These are phyloP conservation scores for Criorhina ranunculi DNA, from an alignment of 2,888 invertebrate genomes.

Conservation along the genomic window DNA sequence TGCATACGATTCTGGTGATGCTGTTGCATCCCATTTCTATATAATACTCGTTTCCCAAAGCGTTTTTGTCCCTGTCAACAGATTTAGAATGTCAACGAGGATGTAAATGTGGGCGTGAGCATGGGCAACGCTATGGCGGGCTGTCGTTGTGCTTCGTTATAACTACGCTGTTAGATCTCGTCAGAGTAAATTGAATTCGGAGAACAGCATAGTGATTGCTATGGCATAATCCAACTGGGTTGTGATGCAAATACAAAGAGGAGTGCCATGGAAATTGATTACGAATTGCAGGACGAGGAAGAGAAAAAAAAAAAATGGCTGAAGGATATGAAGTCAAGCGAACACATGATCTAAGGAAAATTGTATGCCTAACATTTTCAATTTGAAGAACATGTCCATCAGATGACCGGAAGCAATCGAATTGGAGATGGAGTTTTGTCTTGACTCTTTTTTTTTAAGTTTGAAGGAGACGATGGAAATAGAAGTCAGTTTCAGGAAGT, in stretches of 20 bases:
- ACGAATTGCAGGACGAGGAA: conserved; percentile 17
- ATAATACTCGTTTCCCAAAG: not conserved
- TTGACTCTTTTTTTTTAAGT: no score
- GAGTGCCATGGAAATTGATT: conserved; percentile 51
- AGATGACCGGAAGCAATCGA: not conserved
- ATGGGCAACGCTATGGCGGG: not conserved
- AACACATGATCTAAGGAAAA: not conserved
- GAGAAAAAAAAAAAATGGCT: conserved; percentile 4
- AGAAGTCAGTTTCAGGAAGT: no score
- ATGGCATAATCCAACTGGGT: conserved; percentile 62
- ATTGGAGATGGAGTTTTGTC: not conserved
- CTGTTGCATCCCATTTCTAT: conserved; percentile 51
- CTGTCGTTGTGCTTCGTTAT: not conserved
- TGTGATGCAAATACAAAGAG: conserved; percentile 38
- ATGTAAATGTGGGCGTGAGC: conserved; percentile 34
- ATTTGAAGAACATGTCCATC: not conserved
- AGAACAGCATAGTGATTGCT: conserved; percentile 51
- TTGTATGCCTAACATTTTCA: not conserved
- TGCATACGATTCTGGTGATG: conserved; percentile 29
- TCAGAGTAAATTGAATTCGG: conserved; percentile 70
- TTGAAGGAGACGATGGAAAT: no score
- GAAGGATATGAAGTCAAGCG: not conserved
- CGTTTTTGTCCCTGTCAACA: conserved; percentile 60
- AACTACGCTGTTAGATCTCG: conserved; percentile 38
- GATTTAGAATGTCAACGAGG: conserved; percentile 67